A percentile compares a stretch with the other conserved stretches of the same genome.
phyloP scores from a whole-genome alignment of 2,113 vertebrate genomes.

The Lophochroa leadbeateri region DNA sequence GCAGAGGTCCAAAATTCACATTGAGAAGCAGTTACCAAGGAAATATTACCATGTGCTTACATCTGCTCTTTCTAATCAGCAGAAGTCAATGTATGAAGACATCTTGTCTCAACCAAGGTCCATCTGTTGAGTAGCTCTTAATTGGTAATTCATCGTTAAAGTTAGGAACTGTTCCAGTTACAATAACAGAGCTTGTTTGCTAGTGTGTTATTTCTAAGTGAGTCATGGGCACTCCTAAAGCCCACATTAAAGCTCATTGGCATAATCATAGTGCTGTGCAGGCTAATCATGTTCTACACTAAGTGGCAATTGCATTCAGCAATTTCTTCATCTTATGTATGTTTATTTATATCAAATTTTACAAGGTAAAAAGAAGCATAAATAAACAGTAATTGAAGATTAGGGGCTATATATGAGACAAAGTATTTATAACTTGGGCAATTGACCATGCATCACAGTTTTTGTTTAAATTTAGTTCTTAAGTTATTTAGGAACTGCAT shows the following conservation, averaged over 20 bases:
- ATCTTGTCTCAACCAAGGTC: slow-evolving; percentile 85
- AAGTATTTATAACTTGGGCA: neutral
- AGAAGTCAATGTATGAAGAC: slow-evolving; percentile 85
- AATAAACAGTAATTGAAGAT: neutral
- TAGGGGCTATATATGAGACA: neutral
- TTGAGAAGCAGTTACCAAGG: slow-evolving; percentile 87
- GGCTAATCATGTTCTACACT: neutral
- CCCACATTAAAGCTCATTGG: neutral
- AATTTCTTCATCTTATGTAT: neutral
- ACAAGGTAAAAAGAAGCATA: neutral
- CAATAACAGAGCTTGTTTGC: neutral
- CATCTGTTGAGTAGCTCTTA: neutral
- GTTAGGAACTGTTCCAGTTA: neutral
- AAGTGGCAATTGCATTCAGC: neutral
- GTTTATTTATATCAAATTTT: neutral
- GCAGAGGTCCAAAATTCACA: slow-evolving; percentile 84
- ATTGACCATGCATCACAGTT: neutral
- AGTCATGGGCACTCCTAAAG: neutral
- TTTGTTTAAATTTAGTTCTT: neutral
- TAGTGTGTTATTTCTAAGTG: neutral
- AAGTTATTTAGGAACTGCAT: neutral
- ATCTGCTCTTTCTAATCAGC: slow-evolving; percentile 81
- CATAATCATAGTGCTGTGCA: neutral
- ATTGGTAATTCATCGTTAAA: neutral
- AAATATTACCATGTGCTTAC: slow-evolving; percentile 88